Evolutionary conservation across 1,140 invertebrate genomes (phyloP), one percentile per base, ranked within the genome.

Genomic region (Centruroides sculpturatus): DNA sequence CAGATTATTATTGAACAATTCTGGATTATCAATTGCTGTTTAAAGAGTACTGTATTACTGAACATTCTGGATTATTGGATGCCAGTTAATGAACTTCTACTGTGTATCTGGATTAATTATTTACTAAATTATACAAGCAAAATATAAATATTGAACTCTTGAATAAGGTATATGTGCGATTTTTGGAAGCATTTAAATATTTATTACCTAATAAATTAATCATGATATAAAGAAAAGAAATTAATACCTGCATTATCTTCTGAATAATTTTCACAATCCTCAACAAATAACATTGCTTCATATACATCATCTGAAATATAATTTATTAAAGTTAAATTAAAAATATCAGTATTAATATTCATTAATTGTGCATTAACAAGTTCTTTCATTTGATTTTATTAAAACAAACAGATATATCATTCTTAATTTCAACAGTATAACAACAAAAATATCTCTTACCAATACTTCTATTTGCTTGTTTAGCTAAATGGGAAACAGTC

Each of bases 401-500:
- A 23, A 23, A 23, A 23, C 23, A 23, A 23, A 23, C 23, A 23
- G 2, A 2, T 23, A 23, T 23, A 23, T 23, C 23, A 23, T 23
- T 23, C 23, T 23, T 23, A 23, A 23, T 23, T 23, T 23, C 23
- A 23, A 23, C 2, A 23, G 23, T 23, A 23, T 23, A 23, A 23
- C 23, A 23, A 23, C 23, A 23, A 23, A 23, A 23, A 23, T 23
- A 23, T 23, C 23, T 23, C 59, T 63, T 72, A 80, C 79, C 74
- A 56, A 79, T 60, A 74, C 80, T 72, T 71, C 78, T 81, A 23
- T 77, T 69, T 11, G 84, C 61, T 1, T 79, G 75, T 56, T 78
- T 68, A 35, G 86, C 82, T 63, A 93, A 73, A 69, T 92, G 83
- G 53, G 69, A 61, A 0, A 91, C 80, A 10, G 83, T 89, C 78